phyloP scores from a whole-genome alignment of 2,797 vertebrate genomes.

The Alca torda region DNA sequence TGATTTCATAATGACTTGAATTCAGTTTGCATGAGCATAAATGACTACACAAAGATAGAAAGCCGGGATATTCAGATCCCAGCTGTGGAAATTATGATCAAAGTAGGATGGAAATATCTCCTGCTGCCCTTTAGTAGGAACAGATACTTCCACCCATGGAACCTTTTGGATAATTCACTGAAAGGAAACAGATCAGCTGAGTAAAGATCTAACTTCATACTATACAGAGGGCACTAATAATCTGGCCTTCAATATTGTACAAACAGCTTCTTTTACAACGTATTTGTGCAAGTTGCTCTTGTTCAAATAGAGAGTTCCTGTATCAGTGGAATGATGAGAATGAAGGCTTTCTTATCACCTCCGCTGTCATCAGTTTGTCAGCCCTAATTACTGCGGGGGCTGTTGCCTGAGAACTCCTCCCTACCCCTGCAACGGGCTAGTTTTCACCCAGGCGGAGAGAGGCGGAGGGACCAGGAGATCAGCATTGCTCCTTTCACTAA shows the following conservation, averaged over 20 bases:
- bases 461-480: neutral
- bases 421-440: neutral
- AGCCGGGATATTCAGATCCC: neutral
- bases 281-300: neutral
- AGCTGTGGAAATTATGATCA: neutral
- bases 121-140: neutral
- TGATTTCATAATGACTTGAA: neutral
- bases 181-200: neutral
- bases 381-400: neutral
- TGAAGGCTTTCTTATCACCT: slow-evolving; percentile 16
- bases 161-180: neutral
- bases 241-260: neutral
- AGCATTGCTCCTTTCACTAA: neutral
- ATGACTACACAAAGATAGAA: neutral
- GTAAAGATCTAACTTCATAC: neutral
- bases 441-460: neutral
- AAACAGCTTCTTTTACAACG: neutral
- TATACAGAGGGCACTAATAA: neutral
- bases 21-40: neutral
- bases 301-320: neutral
- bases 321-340: neutral
- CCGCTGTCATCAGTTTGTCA: neutral
- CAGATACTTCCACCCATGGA: neutral
- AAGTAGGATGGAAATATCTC: neutral
- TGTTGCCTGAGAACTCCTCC: neutral